Base-by-base conservation (phyloP, 2,888 invertebrate genomes). In the Gnatocerus cornutus region DNA sequence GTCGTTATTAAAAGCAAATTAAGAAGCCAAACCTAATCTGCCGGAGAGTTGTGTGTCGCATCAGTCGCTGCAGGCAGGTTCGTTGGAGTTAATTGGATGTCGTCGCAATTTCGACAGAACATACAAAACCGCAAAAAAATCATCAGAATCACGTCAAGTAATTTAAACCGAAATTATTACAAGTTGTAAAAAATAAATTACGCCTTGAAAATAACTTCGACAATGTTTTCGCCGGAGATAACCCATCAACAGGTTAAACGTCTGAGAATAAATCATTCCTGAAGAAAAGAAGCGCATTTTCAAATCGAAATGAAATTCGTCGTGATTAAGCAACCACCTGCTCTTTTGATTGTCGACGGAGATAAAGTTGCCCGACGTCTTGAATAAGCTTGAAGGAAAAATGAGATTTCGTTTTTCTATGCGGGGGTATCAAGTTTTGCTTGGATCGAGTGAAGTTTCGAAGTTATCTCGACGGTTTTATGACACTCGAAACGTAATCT, bases 261-360 rank as follows among this genome's bases (percentile, higher is more conserved):
- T 39, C 12, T 12, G 29, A 55, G 37, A 43, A 56, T 56, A 56
- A 56, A 56, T 43, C 56, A 56, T 56, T 27, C 21, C 16, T 10
- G 14, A 9, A 13, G 13, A 39, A 55, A 55, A 39, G 39, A 21
- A 9, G 55, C 27, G 56, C 1, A 56, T 41, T 56, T 43, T 56
- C 39, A 43, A 41, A 56, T 56, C 56, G 41, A 41, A 56, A 56
- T 56, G 55, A 55, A 39, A 55, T 55, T 41, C 41, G 41, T 21
- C 13, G 43, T 56, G 56, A 56, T 56, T 56, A 56, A 56, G 56
- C 56, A 56, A 56, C 56, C 56, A 56, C 56, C 56, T 56, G 56
- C 41, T 56, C 56, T 56, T 56, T 56, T 56, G 56, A 56, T 56
- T 43, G 56, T 56, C 13, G 12, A 0, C 3, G 12, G n/a, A 16